Base-by-base conservation (phyloP, 1,140 invertebrate species). In the Polypedilum vanderplanki region DNA sequence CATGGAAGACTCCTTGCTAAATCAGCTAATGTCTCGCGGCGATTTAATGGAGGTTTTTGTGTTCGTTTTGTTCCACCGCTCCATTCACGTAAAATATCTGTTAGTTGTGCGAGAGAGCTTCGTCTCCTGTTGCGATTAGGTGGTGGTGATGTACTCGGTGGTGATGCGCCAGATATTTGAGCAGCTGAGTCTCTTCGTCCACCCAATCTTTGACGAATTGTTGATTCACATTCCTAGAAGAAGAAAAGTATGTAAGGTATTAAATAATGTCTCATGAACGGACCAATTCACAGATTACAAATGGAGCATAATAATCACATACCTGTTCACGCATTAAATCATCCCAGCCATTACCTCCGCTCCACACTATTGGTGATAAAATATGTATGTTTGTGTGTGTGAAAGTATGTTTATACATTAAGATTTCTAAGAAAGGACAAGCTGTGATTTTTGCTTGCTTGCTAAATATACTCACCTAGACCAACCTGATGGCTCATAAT, bases 401-500 rank as follows among this genome's bases (percentile, higher is more conserved):
- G n/a, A n/a, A n/a, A n/a, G n/a, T n/a, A n/a, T n/a, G n/a, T n/a
- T n/a, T n/a, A 33, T 33, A 33, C 24, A 33, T 33, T 33, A 33
- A 33, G 24, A 33, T 33, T 33, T 5, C 24, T 33, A 1, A 33
- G 24, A 33, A 33, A 33, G 24, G 24, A 33, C 12, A 57, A 57
- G n/a, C 12, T 57, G 12, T 57, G 46, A 57, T n/a, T 12, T 46
- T 9, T 12, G 41, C 8, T 46, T 12, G 8, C 8, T 46, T 12
- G 1, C 15, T 2, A 46, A 46, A 46, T 15, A 9, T 12, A 57
- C 46, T 57, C n/a, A 57, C 46, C 12, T 81, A 96, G 83, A 9
- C 93, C 93, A 80, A 96, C 94, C 87, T 96, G 94, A 85, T 96
- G 93, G 76, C 92, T 94, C 79, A 96, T 87, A 81, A 96, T 96